Conservation (phyloP, 2,113 vertebrate species). For the Hemichromis elongatus region DNA sequence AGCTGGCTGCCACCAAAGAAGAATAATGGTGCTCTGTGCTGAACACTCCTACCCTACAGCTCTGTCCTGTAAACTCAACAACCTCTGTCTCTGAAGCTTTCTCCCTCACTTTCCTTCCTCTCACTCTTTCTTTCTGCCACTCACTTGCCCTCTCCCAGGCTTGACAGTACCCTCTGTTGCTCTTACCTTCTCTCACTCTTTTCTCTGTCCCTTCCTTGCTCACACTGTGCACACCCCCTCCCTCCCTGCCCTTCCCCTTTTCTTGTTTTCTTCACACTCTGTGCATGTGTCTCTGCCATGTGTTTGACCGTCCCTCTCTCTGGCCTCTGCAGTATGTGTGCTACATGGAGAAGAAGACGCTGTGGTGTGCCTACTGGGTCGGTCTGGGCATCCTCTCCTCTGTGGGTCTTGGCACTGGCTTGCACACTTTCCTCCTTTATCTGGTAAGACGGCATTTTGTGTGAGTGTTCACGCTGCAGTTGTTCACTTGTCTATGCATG, state of each 20-base stretch:
- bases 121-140: constrained; percentile 12
- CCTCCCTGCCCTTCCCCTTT: not conserved
- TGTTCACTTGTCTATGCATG: constrained; percentile 24
- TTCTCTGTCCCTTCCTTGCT: constrained; percentile 26
- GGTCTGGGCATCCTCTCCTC: constrained; percentile 86
- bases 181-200: constrained; percentile 48
- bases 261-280: constrained; percentile 60
- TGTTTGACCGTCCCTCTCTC: constrained; percentile 50
- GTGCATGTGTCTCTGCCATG: constrained; percentile 60
- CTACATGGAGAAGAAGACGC: constrained; percentile 81
- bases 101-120: constrained; percentile 24
- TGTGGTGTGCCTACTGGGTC: constrained; percentile 88
- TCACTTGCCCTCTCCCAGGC: constrained; percentile 51
- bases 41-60: constrained; percentile 59
- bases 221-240: not conserved
- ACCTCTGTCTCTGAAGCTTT: constrained; percentile 25
- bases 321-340: constrained; percentile 78
- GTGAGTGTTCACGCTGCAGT: not conserved
- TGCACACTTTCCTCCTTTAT: constrained; percentile 88
- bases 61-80: constrained; percentile 53
- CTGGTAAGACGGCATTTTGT: constrained; percentile 77
- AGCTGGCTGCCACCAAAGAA: constrained; percentile 37
- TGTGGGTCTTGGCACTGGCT: constrained; percentile 84
- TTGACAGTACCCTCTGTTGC: constrained; percentile 49
- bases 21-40: constrained; percentile 53